These are phyloP conservation scores for Taphrorychus bicolor DNA, from an alignment of 2,888 invertebrate species.

Conservation along the genomic window DNA sequence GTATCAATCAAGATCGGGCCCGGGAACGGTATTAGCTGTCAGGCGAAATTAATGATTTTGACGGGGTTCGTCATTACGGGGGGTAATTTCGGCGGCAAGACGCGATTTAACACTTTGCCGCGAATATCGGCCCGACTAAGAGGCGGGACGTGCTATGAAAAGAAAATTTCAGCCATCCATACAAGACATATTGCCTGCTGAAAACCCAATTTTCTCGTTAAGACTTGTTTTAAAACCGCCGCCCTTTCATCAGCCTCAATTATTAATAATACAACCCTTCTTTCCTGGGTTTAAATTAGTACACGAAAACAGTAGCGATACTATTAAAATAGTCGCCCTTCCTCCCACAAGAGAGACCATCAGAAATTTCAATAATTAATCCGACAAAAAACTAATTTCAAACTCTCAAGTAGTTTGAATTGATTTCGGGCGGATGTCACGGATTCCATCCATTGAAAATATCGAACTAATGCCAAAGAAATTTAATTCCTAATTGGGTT, in stretches of 20 bases:
- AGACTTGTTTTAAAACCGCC: not conserved
- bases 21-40: slow-evolving; percentile 17
- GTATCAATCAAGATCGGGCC: slow-evolving; percentile 20
- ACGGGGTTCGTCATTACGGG: slow-evolving; percentile 15
- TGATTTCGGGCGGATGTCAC: too few species aligned
- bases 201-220: not conserved
- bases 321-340: not conserved
- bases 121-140: slow-evolving; percentile 5
- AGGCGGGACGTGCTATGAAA: slow-evolving; percentile 5
- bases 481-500: slow-evolving; percentile 37
- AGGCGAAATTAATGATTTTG: slow-evolving; percentile 19
- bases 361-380: not conserved
- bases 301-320: not conserved
- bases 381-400: not conserved
- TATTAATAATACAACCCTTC: too few species aligned
- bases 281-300: too few species aligned
- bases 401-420: too few species aligned
- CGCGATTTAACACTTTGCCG: slow-evolving; percentile 14
- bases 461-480: slow-evolving; percentile 26
- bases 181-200: not conserved
- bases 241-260: not conserved
- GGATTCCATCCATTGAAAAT: not conserved
- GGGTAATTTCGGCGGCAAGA: slow-evolving; percentile 7
- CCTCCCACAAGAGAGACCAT: not conserved
- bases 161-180: not conserved